Evolutionary conservation across 2,113 vertebrate species (phyloP), one percentile per base, ranked within the genome.

Genomic region (Cebus imitator): DNA sequence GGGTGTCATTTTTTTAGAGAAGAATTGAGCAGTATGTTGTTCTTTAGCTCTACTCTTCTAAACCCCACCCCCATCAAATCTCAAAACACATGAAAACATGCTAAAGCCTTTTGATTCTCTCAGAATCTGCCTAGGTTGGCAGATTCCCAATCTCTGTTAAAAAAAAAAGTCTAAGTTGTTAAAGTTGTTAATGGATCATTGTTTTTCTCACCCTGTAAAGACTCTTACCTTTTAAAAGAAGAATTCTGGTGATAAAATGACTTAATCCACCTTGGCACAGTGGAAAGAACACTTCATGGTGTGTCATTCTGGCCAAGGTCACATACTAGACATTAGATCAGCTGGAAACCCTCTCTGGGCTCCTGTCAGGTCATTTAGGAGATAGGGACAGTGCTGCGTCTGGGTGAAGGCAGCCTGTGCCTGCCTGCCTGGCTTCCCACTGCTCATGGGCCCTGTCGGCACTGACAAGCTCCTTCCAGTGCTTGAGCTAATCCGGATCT

Each of bases 191-290:
- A 87, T 90, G 58, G 30, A 75, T 81, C 73, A 87, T 76, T 86
- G 70, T 93, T 96, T 91, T 91, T 92, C 68, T 96, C 45, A 96
- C 72, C 35, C 20, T 76, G 23, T 80, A 75, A 94, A 81, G 58
- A 82, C 78, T 52, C 70, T 82, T 70, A 84, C 32, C 64, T 85
- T 96, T 96, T 83, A 78, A 64, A 96, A 72, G 81, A 95, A 85
- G 80, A 94, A 96, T 92, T 96, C 92, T 96, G 97, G 93, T 2
- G 5, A 50, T 92, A 82, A 97, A 95, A 93, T 97, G 82, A 94
- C 43, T 94, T 97, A 90, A 96, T 95, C 76, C 90, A 66, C 48
- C 9, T 61, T 97, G 97, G 92, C 94, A 95, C 66, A 0, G 0
- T 35, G 20, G 68, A 83, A 95, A 35, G 95, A 87, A 90, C 48